Percentiles rank a stretch among this genome's conserved stretches.
Evolutionary conservation across 2,797 vertebrate species (phyloP).

Genomic region (Iguana delicatissima): DNA sequence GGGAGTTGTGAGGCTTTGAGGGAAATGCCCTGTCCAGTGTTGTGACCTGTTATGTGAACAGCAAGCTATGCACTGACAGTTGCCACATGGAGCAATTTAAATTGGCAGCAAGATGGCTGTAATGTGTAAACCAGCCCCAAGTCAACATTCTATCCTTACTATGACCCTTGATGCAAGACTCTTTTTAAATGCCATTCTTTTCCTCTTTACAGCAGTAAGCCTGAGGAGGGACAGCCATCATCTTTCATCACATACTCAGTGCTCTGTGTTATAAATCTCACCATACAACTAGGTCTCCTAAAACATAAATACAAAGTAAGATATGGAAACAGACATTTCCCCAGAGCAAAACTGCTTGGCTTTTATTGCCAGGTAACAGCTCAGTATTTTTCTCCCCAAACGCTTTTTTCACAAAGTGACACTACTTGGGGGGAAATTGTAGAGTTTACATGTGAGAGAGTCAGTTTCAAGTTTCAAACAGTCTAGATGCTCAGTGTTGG

Average conservation of each 20-base stretch:
- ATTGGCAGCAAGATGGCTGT: background rate
- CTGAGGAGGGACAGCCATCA: constrained; percentile 10
- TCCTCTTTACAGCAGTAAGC: constrained; percentile 21
- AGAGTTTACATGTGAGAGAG: background rate
- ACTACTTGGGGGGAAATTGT: background rate
- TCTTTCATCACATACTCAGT: constrained; percentile 24
- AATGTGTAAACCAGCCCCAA: constrained; percentile 15
- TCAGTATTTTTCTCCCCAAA: background rate
- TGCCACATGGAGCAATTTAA: constrained; percentile 12
- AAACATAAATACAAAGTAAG: background rate
- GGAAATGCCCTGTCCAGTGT: background rate
- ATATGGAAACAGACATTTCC: constrained; percentile 41
- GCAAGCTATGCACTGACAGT: background rate
- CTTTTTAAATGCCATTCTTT: constrained; percentile 24
- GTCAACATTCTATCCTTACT: background rate
- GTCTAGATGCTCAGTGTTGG: background rate
- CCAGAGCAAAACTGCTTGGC: background rate
- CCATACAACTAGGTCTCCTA: background rate
- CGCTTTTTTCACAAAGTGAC: constrained; percentile 10
- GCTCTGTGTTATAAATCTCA: constrained; percentile 30
- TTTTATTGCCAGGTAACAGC: constrained; percentile 39
- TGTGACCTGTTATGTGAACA: background rate
- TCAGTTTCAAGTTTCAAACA: background rate
- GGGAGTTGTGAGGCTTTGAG: background rate
- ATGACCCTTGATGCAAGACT: constrained; percentile 18